Evolutionary conservation across 23 tunicate species (phyloP).

Genomic region (Diplosoma virens): DNA sequence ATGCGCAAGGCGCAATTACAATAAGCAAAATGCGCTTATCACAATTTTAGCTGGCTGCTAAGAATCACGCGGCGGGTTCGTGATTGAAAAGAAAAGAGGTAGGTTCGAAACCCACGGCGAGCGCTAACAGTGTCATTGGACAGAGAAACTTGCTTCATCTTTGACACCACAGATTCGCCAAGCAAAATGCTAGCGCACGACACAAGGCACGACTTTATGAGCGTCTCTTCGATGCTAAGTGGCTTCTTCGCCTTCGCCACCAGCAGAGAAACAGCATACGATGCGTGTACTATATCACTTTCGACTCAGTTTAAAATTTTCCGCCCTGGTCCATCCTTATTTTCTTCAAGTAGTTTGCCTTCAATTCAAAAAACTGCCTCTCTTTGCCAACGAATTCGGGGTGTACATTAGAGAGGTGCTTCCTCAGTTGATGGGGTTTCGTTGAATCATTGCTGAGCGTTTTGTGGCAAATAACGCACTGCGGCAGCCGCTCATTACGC

Average conservation of each 20-base stretch:
- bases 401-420: conserved; percentile 10
- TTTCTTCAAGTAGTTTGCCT: conserved; percentile 5
- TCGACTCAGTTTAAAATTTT: conserved; percentile 4
- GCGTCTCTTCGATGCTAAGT: conserved; percentile 5
- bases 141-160: too few species aligned
- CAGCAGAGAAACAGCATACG: conserved; percentile 17
- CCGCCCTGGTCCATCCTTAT: background rate
- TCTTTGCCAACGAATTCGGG: conserved; percentile 12
- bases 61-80: too few species aligned
- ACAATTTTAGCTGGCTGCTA: too few species aligned
- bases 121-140: too few species aligned
- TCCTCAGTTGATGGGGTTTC: conserved; percentile 1
- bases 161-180: too few species aligned
- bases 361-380: conserved; percentile 4
- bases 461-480: conserved; percentile 6
- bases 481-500: background rate
- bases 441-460: conserved; percentile 13
- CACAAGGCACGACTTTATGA: conserved; percentile 11
- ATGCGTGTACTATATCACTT: conserved; percentile 13
- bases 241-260: conserved; percentile 10
- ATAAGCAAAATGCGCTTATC: too few species aligned
- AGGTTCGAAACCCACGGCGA: too few species aligned
- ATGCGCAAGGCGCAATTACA: too few species aligned
- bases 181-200: too few species aligned
- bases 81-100: too few species aligned